Evolutionary conservation across 2,113 vertebrate species (phyloP).

Genomic region (Anhinga rufa): DNA sequence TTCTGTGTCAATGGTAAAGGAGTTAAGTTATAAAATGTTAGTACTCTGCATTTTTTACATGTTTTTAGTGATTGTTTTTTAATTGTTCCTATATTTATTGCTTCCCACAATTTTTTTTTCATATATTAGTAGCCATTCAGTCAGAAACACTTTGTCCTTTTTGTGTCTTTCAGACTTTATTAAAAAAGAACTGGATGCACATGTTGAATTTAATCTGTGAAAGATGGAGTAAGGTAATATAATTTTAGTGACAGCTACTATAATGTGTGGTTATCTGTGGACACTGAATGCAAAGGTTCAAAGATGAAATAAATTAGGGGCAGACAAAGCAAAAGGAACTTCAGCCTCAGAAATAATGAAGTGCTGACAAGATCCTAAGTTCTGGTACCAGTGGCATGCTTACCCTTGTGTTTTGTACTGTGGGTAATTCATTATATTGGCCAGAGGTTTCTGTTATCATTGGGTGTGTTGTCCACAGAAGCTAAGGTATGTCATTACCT

Average conservation of each 20-base stretch:
- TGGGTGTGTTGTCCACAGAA: background rate
- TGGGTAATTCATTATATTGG: background rate
- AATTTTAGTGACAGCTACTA: background rate
- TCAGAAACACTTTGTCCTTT: background rate
- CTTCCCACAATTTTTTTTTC: background rate
- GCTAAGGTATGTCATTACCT: background rate
- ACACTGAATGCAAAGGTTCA: background rate
- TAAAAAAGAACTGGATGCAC: background rate
- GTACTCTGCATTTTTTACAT: background rate
- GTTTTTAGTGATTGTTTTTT: background rate
- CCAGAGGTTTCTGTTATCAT: background rate
- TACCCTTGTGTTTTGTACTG: background rate
- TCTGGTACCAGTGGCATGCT: background rate
- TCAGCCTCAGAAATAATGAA: background rate
- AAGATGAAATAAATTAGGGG: background rate
- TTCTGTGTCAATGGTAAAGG: background rate
- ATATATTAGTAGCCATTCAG: background rate
- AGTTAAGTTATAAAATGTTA: background rate
- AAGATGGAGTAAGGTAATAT: slow-evolving; percentile 6
- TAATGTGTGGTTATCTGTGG: background rate
- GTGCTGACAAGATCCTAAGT: background rate
- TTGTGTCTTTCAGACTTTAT: slow-evolving; percentile 41
- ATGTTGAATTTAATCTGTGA: background rate
- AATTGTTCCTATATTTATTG: background rate
- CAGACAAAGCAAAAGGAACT: background rate